Evolutionary conservation across 2,113 vertebrate species (phyloP).

Genomic region (Struthidea cinerea): DNA sequence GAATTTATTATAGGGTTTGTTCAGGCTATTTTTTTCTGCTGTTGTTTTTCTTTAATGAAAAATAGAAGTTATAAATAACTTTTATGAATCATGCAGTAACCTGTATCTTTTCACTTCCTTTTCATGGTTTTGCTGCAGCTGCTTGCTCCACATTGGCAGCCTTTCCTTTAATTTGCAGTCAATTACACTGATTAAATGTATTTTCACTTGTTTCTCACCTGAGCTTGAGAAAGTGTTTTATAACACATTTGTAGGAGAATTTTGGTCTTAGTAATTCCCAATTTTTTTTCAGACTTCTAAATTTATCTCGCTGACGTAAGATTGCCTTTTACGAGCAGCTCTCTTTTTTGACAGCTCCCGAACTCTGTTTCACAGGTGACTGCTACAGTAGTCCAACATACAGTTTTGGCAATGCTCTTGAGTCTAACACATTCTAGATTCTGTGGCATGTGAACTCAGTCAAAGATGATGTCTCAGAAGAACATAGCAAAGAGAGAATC

Average conservation of each 20-base stretch:
- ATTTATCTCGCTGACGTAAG: background rate
- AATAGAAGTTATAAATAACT: background rate
- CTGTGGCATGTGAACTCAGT: background rate
- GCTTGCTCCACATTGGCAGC: background rate
- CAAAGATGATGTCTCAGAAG: background rate
- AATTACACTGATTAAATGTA: background rate
- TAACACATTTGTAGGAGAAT: background rate
- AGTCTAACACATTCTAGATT: background rate
- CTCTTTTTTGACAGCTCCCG: slow-evolving; percentile 2
- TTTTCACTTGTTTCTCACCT: background rate
- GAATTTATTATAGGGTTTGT: background rate
- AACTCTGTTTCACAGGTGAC: background rate
- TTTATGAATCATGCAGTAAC: background rate
- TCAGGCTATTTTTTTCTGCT: background rate
- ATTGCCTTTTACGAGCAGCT: background rate
- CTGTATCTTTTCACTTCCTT: background rate
- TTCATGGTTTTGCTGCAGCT: background rate
- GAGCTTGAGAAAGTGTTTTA: background rate
- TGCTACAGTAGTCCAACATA: background rate
- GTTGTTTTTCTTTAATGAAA: slow-evolving; percentile 16
- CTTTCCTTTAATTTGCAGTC: slow-evolving; percentile 3
- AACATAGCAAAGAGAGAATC: background rate
- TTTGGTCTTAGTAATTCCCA: background rate
- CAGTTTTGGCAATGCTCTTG: background rate
- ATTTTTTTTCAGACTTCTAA: background rate